These are phyloP conservation scores for Acyrthosiphon pisum DNA, from an alignment of 1,140 invertebrate species.

Conservation along the genomic window DNA sequence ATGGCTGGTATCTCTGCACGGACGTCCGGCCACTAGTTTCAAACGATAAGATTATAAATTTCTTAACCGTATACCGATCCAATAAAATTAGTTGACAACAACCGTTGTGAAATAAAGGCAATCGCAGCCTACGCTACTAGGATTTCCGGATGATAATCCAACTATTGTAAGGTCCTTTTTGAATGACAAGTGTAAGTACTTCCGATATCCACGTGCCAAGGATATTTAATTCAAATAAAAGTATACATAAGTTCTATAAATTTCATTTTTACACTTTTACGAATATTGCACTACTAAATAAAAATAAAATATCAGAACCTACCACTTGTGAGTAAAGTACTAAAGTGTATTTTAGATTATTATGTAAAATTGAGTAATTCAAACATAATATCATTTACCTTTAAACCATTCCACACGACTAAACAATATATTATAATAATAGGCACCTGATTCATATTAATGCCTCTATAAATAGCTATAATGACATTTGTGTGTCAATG, in stretches of 20 bases:
- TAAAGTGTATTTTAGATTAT: too few relatives aligned
- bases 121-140: constrained; percentile 25
- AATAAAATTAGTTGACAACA: constrained; percentile 11
- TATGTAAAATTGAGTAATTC: too few relatives aligned
- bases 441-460: too few relatives aligned
- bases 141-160: constrained; percentile 55
- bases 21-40: constrained; percentile 26
- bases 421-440: background rate
- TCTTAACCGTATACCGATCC: background rate
- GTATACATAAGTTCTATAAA: background rate
- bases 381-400: background rate
- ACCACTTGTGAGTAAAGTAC: too few relatives aligned
- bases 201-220: constrained; percentile 49
- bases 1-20: constrained; percentile 26
- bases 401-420: background rate
- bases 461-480: too few relatives aligned
- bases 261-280: background rate
- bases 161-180: background rate
- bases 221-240: background rate
- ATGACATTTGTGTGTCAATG: too few relatives aligned
- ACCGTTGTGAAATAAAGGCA: background rate
- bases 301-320: too few relatives aligned
- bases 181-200: background rate
- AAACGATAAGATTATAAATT: constrained; percentile 40
- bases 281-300: background rate